Evolutionary conservation across 2,113 vertebrate genomes (phyloP), one percentile per base, ranked within the genome.

Genomic region (Caloenas nicobarica): DNA sequence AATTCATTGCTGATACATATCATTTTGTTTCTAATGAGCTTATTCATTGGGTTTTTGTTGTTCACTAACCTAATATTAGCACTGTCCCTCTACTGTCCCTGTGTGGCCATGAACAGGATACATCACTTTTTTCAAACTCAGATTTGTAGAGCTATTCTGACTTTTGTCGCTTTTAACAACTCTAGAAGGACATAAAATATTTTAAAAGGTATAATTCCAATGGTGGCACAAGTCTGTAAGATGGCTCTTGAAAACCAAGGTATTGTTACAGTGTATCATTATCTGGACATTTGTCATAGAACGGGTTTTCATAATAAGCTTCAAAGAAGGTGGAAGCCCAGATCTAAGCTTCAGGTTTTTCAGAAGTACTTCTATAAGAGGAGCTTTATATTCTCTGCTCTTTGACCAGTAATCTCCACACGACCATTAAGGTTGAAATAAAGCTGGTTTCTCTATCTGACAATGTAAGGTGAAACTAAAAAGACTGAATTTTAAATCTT

Each of bases 331-430:
- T 96, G 80, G 85, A 96, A 96, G 69, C 91, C 92, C 82, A 96
- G 91, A 96, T 97, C 89, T 96, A 96, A 96, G 93, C 72, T 84
- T 91, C 25, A 68, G 81, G 8, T 88, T 94, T 94, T 95, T 96
- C 77, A 95, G 95, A 96, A 95, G 88, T 96, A 78, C 76, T 78
- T 94, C 86, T 96, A 2, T 95, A 95, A 92, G 31, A 89, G 69
- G n/a, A 88, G 91, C 95, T 96, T 97, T 96, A 85, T 97, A 89
- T 97, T 97, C 77, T 74, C 54, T 96, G 86, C 78, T 86, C 95
- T 97, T 97, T 96, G 95, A 96, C 97, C 84, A 82, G 23, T 93
- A 96, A 96, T 97, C 95, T 97, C 95, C 92, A 93, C 19, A 58
- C 0, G 60, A 93, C 91, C 85, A 88, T 90, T 94, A 93, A 88